phyloP scores from a whole-genome alignment of 2,113 vertebrate species.

The Hydrochoerus hydrochaeris region DNA sequence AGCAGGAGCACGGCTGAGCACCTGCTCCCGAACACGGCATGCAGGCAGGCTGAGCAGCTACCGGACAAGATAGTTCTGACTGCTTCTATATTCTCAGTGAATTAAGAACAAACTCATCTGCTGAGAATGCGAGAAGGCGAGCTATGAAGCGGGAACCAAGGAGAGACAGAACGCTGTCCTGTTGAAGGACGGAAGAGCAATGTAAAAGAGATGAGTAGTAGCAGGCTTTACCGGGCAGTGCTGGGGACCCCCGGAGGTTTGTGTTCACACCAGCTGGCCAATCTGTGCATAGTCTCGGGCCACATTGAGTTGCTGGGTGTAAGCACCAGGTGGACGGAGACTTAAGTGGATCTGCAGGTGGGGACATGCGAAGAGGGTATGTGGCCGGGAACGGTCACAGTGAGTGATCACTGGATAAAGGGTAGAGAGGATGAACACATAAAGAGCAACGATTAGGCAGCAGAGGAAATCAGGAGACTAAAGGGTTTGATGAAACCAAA shows the following conservation, averaged over 20 bases:
- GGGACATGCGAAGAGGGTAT: background rate
- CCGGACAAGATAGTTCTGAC: background rate
- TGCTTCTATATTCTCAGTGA: background rate
- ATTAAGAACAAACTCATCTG: background rate
- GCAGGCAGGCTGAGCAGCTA: background rate
- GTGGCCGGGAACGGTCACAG: background rate
- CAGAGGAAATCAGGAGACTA: background rate
- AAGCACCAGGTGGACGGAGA: background rate
- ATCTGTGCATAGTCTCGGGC: background rate
- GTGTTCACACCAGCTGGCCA: background rate
- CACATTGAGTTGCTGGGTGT: background rate
- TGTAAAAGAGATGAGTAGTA: background rate
- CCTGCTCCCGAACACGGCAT: background rate
- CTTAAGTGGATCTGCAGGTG: background rate
- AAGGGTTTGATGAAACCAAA: background rate
- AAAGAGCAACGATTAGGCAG: background rate
- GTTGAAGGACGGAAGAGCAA: background rate
- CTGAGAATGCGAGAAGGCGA: background rate
- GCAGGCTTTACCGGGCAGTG: background rate
- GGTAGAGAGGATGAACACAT: no score
- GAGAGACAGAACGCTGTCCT: background rate
- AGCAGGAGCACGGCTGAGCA: background rate
- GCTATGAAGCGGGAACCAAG: background rate
- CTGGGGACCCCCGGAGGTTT: background rate
- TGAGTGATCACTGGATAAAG: background rate